Percentiles rank a stretch among this genome's conserved stretches.
These are phyloP conservation scores for Pteronura brasiliensis DNA, from an alignment of 2,113 vertebrate genomes.

Conservation along the genomic window DNA sequence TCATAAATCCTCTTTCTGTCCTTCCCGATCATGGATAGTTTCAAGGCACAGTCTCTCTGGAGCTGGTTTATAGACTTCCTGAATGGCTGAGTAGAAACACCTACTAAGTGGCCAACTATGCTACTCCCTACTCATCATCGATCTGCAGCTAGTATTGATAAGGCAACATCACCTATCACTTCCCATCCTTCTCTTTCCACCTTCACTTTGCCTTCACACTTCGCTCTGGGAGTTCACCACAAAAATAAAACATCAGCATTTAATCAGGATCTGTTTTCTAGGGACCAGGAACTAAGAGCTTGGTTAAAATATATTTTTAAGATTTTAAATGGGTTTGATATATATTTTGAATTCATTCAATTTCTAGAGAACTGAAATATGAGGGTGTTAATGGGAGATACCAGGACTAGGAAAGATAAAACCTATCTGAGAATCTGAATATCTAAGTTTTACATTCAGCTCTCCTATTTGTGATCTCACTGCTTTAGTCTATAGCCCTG, in stretches of 20 bases:
- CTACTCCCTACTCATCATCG: background rate
- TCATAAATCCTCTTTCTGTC: background rate
- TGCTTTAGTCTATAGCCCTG: background rate
- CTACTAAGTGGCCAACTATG: rapidly evolving
- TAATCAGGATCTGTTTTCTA: background rate
- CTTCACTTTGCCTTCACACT: background rate
- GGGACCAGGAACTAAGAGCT: background rate
- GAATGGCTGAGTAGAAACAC: background rate
- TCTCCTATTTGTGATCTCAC: background rate
- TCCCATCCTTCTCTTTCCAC: background rate
- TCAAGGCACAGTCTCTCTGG: background rate
- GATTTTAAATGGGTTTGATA: background rate
- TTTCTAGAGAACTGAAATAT: background rate
- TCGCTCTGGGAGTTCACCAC: background rate
- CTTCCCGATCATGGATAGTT: background rate
- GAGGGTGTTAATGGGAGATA: background rate
- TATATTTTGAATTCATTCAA: background rate
- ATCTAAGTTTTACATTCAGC: background rate
- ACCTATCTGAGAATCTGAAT: background rate
- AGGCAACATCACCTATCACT: rapidly evolving
- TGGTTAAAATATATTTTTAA: background rate
- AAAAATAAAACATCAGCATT: background rate
- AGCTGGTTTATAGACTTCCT: background rate
- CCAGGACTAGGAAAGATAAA: background rate
- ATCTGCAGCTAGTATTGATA: rapidly evolving